phyloP scores from a whole-genome alignment of 2,113 vertebrate genomes.

The Larimichthys crocea region DNA sequence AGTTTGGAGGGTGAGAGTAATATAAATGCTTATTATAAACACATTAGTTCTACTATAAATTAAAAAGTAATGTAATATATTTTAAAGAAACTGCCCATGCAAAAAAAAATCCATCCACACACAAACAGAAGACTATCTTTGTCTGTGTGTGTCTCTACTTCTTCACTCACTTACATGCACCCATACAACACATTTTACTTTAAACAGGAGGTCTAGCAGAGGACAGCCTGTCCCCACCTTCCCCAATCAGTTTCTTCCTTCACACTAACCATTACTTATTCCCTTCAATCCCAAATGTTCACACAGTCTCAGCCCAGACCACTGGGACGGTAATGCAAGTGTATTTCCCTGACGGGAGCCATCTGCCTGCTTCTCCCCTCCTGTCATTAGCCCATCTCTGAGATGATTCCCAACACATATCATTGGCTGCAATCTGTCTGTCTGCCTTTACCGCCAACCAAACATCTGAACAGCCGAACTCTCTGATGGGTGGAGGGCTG shows the following conservation, averaged over 20 bases:
- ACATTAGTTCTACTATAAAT: not conserved
- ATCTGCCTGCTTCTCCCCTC: slow-evolving; percentile 80
- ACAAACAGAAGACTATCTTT: not conserved
- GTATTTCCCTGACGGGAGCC: slow-evolving; percentile 79
- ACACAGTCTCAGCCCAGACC: slow-evolving; percentile 61
- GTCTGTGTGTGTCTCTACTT: too few species aligned
- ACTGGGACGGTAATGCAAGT: slow-evolving; percentile 69
- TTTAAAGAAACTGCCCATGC: not conserved
- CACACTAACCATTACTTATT: slow-evolving; percentile 62
- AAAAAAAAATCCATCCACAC: not conserved
- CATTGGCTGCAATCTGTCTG: slow-evolving; percentile 84
- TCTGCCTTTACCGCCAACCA: slow-evolving; percentile 79
- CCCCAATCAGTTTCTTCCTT: slow-evolving; percentile 26
- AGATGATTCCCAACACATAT: slow-evolving; percentile 84
- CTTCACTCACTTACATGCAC: not conserved
- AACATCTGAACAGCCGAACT: slow-evolving; percentile 80
- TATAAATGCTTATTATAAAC: too few species aligned
- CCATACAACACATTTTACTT: not conserved
- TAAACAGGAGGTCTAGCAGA: slow-evolving; percentile 35
- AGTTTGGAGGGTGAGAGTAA: not conserved
- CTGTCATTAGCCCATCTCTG: slow-evolving; percentile 79
- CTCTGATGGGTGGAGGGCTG: slow-evolving; percentile 77
- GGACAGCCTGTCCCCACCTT: slow-evolving; percentile 23
- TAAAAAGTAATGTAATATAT: not conserved
- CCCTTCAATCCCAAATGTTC: slow-evolving; percentile 67